Evolutionary conservation across 2,888 invertebrate genomes (phyloP).

Genomic region (Bugulina stolonifera): DNA sequence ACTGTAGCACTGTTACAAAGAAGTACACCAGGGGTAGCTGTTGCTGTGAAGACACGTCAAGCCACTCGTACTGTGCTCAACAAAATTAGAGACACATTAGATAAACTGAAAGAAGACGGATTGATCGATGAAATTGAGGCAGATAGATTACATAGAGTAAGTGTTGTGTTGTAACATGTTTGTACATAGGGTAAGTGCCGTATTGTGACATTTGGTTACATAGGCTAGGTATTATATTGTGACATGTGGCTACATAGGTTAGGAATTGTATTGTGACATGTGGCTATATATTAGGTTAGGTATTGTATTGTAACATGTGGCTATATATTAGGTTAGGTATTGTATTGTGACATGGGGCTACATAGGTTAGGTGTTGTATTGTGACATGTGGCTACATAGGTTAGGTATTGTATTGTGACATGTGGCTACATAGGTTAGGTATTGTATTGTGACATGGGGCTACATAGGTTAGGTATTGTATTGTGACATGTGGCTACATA

Average conservation of each 20-base stretch:
- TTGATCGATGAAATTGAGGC: slow-evolving; percentile 61
- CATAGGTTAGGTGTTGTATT: background rate
- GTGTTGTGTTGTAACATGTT: background rate
- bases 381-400: too few species aligned
- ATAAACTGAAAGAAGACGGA: slow-evolving; percentile 59
- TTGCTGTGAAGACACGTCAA: slow-evolving; percentile 63
- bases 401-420: too few species aligned
- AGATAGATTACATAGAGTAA: slow-evolving; percentile 55
- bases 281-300: background rate
- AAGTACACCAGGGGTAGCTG: slow-evolving; percentile 56
- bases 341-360: too few species aligned
- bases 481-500: too few species aligned
- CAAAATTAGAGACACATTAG: slow-evolving; percentile 58
- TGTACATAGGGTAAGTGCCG: background rate
- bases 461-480: too few species aligned
- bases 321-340: background rate
- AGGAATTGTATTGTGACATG: too few species aligned
- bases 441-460: too few species aligned
- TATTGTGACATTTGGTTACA: too few species aligned
- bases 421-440: too few species aligned
- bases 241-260: too few species aligned
- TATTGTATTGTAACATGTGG: too few species aligned
- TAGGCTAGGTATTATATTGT: background rate
- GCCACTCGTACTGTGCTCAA: slow-evolving; percentile 62
- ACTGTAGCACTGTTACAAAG: slow-evolving; percentile 31